These are phyloP conservation scores for Austrolebias charrua DNA, from an alignment of 2,797 vertebrate species.

Conservation along the genomic window DNA sequence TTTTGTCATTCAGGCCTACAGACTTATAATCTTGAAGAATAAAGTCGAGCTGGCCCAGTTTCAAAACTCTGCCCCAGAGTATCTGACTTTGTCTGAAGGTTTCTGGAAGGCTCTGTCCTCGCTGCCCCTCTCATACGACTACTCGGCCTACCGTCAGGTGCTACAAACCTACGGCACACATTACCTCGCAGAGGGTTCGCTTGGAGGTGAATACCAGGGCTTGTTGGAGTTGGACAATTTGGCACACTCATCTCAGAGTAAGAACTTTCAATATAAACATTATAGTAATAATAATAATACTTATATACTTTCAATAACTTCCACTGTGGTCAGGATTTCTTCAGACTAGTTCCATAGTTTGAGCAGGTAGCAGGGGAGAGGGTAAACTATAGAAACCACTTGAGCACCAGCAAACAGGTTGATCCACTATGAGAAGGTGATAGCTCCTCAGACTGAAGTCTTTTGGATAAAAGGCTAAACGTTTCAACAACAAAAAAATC, in stretches of 20 bases:
- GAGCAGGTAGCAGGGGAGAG: no score
- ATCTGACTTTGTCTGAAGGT: slow-evolving; percentile 75
- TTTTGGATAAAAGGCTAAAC: no score
- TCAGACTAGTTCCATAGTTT: no score
- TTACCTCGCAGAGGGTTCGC: slow-evolving; percentile 87
- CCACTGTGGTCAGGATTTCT: no score
- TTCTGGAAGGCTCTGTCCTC: slow-evolving; percentile 88
- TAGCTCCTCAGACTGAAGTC: no score
- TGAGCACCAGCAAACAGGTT: no score
- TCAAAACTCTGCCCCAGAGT: slow-evolving; percentile 83
- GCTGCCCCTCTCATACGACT: slow-evolving; percentile 86
- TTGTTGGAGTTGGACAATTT: slow-evolving; percentile 82
- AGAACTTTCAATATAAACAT: slow-evolving; percentile 20
- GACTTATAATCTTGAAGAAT: slow-evolving; percentile 84
- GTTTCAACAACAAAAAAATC: no score
- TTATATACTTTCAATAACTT: no score
- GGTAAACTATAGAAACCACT: no score
- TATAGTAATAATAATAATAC: no score
- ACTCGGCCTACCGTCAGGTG: slow-evolving; percentile 80
- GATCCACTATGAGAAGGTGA: no score
- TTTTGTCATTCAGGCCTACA: slow-evolving; percentile 75
- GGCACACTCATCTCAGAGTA: slow-evolving; percentile 54
- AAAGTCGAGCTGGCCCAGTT: slow-evolving; percentile 85
- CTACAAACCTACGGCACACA: slow-evolving; percentile 89
- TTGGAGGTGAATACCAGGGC: slow-evolving; percentile 89